These are phyloP conservation scores for Chiridota heheva DNA, from an alignment of 35 echinoderm and acorn worm genomes.

Conservation along the genomic window DNA sequence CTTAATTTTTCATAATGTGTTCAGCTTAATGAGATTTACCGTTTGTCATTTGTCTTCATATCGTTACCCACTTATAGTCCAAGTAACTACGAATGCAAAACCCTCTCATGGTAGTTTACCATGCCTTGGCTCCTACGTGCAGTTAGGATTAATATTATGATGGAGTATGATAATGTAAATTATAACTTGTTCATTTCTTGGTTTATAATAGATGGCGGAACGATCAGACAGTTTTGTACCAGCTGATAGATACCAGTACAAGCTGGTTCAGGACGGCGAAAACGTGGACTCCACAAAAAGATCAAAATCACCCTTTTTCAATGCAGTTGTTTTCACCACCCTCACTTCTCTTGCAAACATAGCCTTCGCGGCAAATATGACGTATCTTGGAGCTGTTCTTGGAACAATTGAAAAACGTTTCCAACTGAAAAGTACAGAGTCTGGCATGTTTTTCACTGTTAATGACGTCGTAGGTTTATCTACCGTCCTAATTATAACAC, in stretches of 20 bases:
- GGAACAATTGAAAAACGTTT: conserved; percentile 48
- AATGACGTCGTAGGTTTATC: conserved; percentile 36
- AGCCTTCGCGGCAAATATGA: not conserved
- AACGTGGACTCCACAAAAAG: not conserved
- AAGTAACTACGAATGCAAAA: too few species aligned
- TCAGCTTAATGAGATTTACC: too few species aligned
- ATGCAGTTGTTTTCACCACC: conserved; percentile 38
- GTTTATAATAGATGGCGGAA: too few species aligned
- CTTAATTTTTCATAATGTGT: too few species aligned
- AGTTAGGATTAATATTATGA: too few species aligned
- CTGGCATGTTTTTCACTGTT: conserved; percentile 33
- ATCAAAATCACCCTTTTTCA: not conserved
- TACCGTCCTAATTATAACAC: conserved; percentile 36
- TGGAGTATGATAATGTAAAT: too few species aligned
- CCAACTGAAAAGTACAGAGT: conserved; percentile 46
- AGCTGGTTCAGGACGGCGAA: conserved; percentile 1
- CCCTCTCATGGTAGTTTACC: too few species aligned
- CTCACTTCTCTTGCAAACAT: conserved; percentile 10
- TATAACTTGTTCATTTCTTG: too few species aligned
- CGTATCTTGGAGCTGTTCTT: conserved; percentile 30
- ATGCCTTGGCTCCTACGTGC: too few species aligned
- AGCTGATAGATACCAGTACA: conserved; percentile 14
- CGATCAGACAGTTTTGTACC: conserved; percentile 19
- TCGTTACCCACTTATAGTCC: too few species aligned
- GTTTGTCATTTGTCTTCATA: too few species aligned